Conservation (phyloP, 2,888 invertebrate genomes). For the Pseudeuparius sepicola region DNA sequence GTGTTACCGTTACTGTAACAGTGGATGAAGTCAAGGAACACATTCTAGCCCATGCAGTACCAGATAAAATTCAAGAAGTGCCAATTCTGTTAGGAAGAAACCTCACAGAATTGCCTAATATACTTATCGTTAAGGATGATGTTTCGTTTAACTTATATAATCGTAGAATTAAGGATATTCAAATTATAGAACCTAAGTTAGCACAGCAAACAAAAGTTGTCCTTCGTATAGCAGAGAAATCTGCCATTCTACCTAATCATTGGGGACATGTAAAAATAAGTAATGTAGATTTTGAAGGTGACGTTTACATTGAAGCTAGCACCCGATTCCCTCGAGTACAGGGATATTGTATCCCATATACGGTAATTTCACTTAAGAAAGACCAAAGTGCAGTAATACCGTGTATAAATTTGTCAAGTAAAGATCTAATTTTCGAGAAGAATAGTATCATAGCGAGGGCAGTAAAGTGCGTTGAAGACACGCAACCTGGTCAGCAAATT, state of each 20-base stretch:
- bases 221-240: neutral
- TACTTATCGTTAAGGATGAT: constrained; percentile 19
- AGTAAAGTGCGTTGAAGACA: constrained; percentile 13
- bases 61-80: constrained; percentile 17
- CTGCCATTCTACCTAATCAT: constrained; percentile 4
- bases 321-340: constrained; percentile 7
- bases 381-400: constrained; percentile 8
- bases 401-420: constrained; percentile 12
- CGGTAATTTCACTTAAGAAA: constrained; percentile 1
- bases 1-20: constrained; percentile 10
- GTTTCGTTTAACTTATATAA: constrained; percentile 15
- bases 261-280: constrained; percentile 12
- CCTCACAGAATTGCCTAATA: constrained; percentile 20
- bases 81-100: constrained; percentile 21
- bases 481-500: neutral
- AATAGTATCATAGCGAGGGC: constrained; percentile 15
- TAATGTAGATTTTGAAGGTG: constrained; percentile 10
- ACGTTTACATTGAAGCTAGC: constrained; percentile 14
- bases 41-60: constrained; percentile 19
- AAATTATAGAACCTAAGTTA: neutral
- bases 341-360: constrained; percentile 13
- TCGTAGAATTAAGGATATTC: neutral
- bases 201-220: constrained; percentile 6
- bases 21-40: constrained; percentile 18
- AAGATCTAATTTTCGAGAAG: constrained; percentile 8